phyloP scores from a whole-genome alignment of 2,888 invertebrate genomes.

The Nephrotoma flavescens region DNA sequence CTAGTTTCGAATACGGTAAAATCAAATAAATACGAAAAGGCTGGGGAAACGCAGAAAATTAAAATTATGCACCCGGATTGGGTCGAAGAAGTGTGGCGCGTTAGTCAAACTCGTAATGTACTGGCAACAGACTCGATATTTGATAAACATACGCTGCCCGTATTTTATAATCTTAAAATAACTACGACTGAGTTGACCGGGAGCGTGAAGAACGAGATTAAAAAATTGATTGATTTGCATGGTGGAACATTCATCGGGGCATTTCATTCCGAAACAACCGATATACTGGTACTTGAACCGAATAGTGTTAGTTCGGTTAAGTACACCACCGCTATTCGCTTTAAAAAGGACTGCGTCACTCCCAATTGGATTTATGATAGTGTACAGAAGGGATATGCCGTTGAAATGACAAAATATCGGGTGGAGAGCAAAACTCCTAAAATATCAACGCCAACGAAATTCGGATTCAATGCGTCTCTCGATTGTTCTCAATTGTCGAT shows the following conservation, averaged over 20 bases:
- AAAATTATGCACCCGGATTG: slow-evolving; percentile 65
- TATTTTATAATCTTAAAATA: slow-evolving; percentile 63
- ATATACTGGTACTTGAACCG: slow-evolving; percentile 27
- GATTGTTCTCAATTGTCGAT: slow-evolving; percentile 25
- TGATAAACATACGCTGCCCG: slow-evolving; percentile 43
- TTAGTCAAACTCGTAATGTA: slow-evolving; percentile 44
- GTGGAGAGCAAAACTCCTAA: slow-evolving; percentile 36
- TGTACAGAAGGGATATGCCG: slow-evolving; percentile 50
- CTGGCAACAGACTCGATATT: slow-evolving; percentile 50
- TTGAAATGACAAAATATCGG: slow-evolving; percentile 44
- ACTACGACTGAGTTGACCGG: slow-evolving; percentile 60
- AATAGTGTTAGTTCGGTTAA: slow-evolving; percentile 25
- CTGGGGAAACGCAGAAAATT: slow-evolving; percentile 29
- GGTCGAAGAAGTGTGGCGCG: slow-evolving; percentile 69
- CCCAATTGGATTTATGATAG: slow-evolving; percentile 71
- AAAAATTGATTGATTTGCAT: slow-evolving; percentile 51
- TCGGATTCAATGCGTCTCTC: slow-evolving; percentile 15
- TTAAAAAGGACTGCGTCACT: slow-evolving; percentile 44
- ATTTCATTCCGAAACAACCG: slow-evolving; percentile 21
- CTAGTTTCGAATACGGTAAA: slow-evolving; percentile 62
- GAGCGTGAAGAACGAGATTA: slow-evolving; percentile 36
- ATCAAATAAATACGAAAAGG: slow-evolving; percentile 59
- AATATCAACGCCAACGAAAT: slow-evolving; percentile 56
- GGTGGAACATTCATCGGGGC: slow-evolving; percentile 48
- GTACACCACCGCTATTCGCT: slow-evolving; percentile 27